These are phyloP conservation scores for Vanessa atalanta DNA, from an alignment of 1,140 invertebrate genomes.

Conservation along the genomic window DNA sequence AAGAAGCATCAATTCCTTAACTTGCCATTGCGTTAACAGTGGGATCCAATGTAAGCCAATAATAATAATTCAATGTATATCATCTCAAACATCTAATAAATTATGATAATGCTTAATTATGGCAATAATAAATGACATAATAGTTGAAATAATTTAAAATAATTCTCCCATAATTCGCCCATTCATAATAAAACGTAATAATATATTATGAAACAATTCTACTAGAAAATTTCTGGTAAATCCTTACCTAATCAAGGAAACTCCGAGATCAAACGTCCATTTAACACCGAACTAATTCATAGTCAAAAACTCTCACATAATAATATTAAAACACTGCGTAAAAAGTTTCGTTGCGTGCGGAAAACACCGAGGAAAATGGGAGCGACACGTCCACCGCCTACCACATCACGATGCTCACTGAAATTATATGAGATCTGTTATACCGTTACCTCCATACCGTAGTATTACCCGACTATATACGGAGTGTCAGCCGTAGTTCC, in stretches of 20 bases:
- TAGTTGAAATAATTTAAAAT: too few species aligned
- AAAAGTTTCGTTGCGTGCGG: conserved; percentile 35
- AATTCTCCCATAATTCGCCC: too few species aligned
- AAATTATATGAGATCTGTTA: conserved; percentile 31
- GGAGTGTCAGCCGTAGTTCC: conserved; percentile 9
- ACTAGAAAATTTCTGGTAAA: too few species aligned
- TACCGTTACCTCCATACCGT: conserved; percentile 32
- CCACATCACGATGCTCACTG: conserved; percentile 17
- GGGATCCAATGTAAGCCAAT: too few species aligned
- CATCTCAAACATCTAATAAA: too few species aligned
- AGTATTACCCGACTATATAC: conserved; percentile 33
- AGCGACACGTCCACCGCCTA: conserved; percentile 26
- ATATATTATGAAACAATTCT: too few species aligned
- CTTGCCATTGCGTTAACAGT: too few species aligned
- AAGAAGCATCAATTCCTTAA: too few species aligned
- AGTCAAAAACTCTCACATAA: conserved; percentile 14
- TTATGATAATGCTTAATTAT: too few species aligned
- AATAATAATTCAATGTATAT: too few species aligned
- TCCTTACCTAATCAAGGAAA: neutral
- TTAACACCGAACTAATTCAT: neutral
- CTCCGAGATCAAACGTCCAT: conserved; percentile 12
- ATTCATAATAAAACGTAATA: too few species aligned
- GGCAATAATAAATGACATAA: too few species aligned
- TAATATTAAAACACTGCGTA: conserved; percentile 10
- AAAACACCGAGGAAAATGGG: neutral